Percentiles rank a stretch among this genome's conserved stretches.
Evolutionary conservation across 2,888 invertebrate species (phyloP).

Genomic region (Galerucella pusilla): DNA sequence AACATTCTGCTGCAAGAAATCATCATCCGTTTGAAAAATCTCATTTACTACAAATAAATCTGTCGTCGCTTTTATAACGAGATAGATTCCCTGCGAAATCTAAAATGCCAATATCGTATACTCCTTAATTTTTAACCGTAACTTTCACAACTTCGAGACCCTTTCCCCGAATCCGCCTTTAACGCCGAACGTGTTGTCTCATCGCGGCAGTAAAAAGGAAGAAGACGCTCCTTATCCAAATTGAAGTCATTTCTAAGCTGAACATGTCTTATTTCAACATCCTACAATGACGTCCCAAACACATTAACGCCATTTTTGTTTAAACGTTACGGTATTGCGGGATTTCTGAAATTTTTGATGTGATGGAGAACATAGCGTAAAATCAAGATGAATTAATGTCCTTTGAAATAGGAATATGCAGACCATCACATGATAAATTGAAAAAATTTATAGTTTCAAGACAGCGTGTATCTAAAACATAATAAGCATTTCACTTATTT

Average conservation of each 20-base stretch:
- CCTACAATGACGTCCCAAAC: conserved; percentile 23
- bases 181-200: background rate
- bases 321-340: conserved; percentile 4
- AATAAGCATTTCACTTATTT: too few relatives aligned
- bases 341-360: background rate
- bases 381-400: background rate
- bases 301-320: conserved; percentile 15
- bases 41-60: too few relatives aligned
- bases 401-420: too few relatives aligned
- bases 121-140: conserved; percentile 5
- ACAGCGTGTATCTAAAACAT: too few relatives aligned
- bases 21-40: too few relatives aligned
- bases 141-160: background rate
- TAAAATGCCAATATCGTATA: background rate
- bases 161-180: conserved; percentile 10
- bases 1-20: too few relatives aligned
- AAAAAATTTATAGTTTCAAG: too few relatives aligned
- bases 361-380: background rate
- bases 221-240: conserved; percentile 42
- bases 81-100: background rate
- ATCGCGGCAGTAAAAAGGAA: conserved; percentile 8
- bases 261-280: conserved; percentile 57
- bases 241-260: conserved; percentile 62
- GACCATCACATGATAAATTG: too few relatives aligned
- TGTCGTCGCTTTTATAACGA: background rate